These are phyloP conservation scores for Laothoe populi DNA, from an alignment of 2,888 invertebrate genomes.

Conservation along the genomic window DNA sequence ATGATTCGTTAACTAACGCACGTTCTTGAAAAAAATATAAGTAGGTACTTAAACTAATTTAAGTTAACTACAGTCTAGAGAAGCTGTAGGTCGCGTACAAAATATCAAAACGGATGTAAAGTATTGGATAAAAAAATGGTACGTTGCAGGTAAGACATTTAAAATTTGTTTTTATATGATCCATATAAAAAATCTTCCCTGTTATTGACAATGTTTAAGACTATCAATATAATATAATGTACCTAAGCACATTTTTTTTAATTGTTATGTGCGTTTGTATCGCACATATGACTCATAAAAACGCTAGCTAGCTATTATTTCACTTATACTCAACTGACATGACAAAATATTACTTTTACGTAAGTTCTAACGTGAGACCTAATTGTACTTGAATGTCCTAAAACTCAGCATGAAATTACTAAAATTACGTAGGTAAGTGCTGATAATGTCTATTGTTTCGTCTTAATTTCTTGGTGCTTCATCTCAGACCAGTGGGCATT, in stretches of 20 bases:
- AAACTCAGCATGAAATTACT: neutral
- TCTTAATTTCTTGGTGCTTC: too few species aligned
- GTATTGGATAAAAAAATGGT: too few species aligned
- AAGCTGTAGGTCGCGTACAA: too few species aligned
- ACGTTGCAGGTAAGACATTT: neutral
- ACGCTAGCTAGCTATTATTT: conserved; percentile 2
- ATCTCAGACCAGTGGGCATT: too few species aligned
- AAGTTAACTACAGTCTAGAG: too few species aligned
- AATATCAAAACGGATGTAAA: too few species aligned
- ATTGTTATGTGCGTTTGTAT: neutral
- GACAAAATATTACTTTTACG: neutral
- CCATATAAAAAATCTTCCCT: neutral
- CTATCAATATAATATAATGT: too few species aligned
- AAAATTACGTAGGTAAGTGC: neutral
- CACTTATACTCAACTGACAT: conserved; percentile 10
- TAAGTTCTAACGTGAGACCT: neutral
- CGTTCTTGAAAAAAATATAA: too few species aligned
- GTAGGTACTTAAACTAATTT: too few species aligned
- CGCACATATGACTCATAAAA: neutral
- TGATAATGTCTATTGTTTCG: too few species aligned
- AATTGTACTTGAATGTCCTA: neutral
- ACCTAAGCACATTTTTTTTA: too few species aligned
- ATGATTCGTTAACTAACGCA: too few species aligned
- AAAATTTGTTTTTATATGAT: neutral
- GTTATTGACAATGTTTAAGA: conserved; percentile 9